Evolutionary conservation across 2,888 invertebrate genomes (phyloP), one percentile per base, ranked within the genome.

Genomic region (Aromia moschata): DNA sequence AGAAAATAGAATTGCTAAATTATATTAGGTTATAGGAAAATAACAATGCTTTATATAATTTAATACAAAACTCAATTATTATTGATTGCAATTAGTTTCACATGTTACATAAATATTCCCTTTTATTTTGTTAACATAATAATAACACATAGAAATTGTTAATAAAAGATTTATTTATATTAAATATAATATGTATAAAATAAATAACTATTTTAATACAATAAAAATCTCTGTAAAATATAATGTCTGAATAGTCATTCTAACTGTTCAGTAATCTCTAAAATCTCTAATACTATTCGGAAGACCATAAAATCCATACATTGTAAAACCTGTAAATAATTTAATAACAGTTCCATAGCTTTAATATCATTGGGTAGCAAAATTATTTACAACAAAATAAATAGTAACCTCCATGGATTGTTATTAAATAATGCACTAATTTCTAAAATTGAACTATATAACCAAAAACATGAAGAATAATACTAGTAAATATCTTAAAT

Each of bases 241-340:
- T 16, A 44, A 30, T 46, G 12, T 57, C n/a, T 18, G 12, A 51
- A 53, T 43, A 56, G 44, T 73, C 65, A 79, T 45, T 79, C 75
- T 70, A 80, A 74, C 67, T 74, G 70, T 71, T 79, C 76, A 71
- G n/a, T 80, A 80, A 71, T 77, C 71, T 71, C 74, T 70, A 73
- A 72, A 77, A 64, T 72, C 68, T 72, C 69, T 70, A 67, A 78
- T 68, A 71, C 80, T 80, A 70, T 81, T 80, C 65, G 83, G 83
- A 68, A 91, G 85, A 69, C 91, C 90, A 75, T 91, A 91, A 72
- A 83, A 82, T 77, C 89, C 87, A 80, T 91, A 91, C 72, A 91
- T 85, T 60, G 85, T 78, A 64, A 89, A 83, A 71, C 91, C 90
- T 89, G 81, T 47, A 81, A 81, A 73, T 61, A 69, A 73, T 65